Percentiles rank a stretch among this genome's conserved stretches.
Conservation (phyloP, 2,888 invertebrate species). For the Tetragonisca angustula region DNA sequence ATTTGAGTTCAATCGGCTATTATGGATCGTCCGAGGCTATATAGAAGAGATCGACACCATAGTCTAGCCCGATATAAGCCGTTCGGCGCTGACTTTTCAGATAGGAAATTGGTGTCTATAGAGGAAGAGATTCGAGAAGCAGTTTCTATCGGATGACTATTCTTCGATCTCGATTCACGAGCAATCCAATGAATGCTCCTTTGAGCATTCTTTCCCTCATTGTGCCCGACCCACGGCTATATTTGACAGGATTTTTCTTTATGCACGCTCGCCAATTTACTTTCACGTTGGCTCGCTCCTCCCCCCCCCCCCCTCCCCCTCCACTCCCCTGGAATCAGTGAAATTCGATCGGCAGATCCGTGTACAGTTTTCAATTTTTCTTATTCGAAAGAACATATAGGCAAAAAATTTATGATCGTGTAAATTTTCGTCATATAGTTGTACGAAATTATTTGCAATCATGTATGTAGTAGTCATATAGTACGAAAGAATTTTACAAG, state of each 20-base stretch:
- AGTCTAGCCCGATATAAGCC: neutral
- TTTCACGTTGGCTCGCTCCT: neutral
- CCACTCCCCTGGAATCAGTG: neutral
- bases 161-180: neutral
- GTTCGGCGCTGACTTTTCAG: neutral
- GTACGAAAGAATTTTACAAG: too few species aligned
- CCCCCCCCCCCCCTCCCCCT: too few species aligned
- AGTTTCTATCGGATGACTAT: neutral
- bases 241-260: neutral
- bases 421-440: too few species aligned
- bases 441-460: too few species aligned
- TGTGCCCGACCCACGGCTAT: neutral
- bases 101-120: constrained; percentile 1
- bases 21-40: neutral
- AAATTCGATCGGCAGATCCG: neutral
- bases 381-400: too few species aligned
- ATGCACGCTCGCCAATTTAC: neutral
- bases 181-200: neutral
- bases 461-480: too few species aligned
- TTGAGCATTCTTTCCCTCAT: neutral
- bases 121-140: neutral
- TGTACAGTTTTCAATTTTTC: too few species aligned
- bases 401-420: too few species aligned
- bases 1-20: neutral
- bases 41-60: neutral